Evolutionary conservation across 2,888 invertebrate genomes (phyloP).

Genomic region (Isoperla grammatica): DNA sequence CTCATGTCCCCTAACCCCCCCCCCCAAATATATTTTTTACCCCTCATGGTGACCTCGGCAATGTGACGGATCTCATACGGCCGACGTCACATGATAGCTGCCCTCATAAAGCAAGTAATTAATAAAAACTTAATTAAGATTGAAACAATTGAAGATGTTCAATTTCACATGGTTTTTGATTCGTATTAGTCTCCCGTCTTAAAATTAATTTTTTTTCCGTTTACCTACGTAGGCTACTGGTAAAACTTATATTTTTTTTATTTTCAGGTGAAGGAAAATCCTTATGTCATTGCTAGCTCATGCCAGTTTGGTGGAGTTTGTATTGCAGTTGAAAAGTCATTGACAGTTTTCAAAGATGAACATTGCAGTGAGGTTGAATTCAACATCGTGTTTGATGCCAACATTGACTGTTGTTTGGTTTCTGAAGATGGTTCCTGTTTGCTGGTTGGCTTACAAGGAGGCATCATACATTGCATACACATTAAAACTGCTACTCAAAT

Average conservation of each 20-base stretch:
- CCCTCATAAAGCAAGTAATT: too few species aligned
- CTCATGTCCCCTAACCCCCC: too few species aligned
- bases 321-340: conserved; percentile 39
- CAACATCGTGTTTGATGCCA: conserved; percentile 37
- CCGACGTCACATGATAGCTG: too few species aligned
- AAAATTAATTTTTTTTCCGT: too few species aligned
- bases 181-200: too few species aligned
- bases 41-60: too few species aligned
- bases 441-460: conserved; percentile 36
- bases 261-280: conserved; percentile 32
- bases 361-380: conserved; percentile 36
- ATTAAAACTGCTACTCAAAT: conserved; percentile 34
- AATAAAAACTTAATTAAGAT: too few species aligned
- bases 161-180: too few species aligned
- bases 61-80: too few species aligned
- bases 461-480: conserved; percentile 38
- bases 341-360: conserved; percentile 40
- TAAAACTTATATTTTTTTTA: background rate
- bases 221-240: too few species aligned
- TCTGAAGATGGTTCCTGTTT: conserved; percentile 37
- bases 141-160: too few species aligned
- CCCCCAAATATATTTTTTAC: too few species aligned
- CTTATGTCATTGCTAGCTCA: conserved; percentile 34
- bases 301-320: conserved; percentile 35
- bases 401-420: conserved; percentile 37